Percentiles rank a stretch among this genome's conserved stretches.
phyloP scores from a whole-genome alignment of 2,797 vertebrate genomes.

The Benthosema pterotum region DNA sequence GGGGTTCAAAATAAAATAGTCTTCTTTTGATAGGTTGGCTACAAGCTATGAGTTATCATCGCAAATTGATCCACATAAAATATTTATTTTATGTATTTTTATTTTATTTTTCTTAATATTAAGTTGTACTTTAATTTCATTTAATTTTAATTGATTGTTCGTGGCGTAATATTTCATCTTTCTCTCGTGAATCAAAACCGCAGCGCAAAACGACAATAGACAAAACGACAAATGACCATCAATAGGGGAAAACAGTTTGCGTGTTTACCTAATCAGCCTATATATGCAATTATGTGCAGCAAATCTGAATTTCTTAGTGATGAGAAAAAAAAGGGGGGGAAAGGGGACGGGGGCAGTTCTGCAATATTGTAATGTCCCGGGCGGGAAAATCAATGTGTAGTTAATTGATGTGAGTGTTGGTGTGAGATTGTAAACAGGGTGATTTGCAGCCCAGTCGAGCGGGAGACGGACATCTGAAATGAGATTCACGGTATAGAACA shows the following conservation, averaged over 20 bases:
- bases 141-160: no score
- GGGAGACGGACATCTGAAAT: conserved; percentile 84
- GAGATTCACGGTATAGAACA: conserved; percentile 77
- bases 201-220: conserved; percentile 38
- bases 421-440: conserved; percentile 89
- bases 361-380: conserved; percentile 85
- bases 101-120: conserved; percentile 18
- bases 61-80: conserved; percentile 37
- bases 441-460: conserved; percentile 88
- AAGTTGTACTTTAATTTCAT: neutral
- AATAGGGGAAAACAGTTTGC: conserved; percentile 29
- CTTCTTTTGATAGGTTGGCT: conserved; percentile 58
- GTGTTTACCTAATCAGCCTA: conserved; percentile 33
- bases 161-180: conserved; percentile 1
- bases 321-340: conserved; percentile 29
- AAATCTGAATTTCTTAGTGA: conserved; percentile 61
- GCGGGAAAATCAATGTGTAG: conserved; percentile 87
- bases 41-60: conserved; percentile 48
- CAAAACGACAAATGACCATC: conserved; percentile 51
- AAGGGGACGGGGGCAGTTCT: conserved; percentile 53
- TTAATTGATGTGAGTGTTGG: conserved; percentile 87
- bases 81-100: conserved; percentile 26
- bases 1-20: conserved; percentile 47
- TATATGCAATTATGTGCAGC: conserved; percentile 52
- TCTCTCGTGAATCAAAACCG: conserved; percentile 35